These are phyloP conservation scores for Diabrotica undecimpunctata DNA, from an alignment of 1,140 invertebrate genomes.

Conservation along the genomic window DNA sequence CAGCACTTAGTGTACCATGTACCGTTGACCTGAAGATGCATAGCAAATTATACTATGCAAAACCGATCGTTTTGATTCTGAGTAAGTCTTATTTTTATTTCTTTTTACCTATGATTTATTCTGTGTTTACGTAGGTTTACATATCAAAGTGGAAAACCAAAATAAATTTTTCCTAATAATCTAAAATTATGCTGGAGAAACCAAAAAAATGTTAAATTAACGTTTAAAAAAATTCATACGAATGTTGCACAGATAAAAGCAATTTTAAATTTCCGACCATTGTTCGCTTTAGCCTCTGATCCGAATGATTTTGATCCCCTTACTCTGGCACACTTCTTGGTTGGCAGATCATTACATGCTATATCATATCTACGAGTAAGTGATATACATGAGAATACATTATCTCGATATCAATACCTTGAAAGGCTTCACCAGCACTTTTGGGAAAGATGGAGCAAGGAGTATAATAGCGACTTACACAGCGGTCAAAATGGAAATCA, in stretches of 20 bases:
- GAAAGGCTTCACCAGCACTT: constrained; percentile 13
- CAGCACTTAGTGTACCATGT: no score
- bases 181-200: no score
- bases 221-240: no score
- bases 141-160: no score
- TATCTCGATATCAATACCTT: constrained; percentile 8
- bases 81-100: no score
- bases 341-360: neutral
- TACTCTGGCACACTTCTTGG: constrained; percentile 19
- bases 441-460: constrained; percentile 27
- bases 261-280: no score
- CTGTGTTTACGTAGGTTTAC: no score
- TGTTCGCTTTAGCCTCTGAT: neutral
- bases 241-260: neutral
- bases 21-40: no score
- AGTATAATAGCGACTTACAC: constrained; percentile 31
- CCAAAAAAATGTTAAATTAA: neutral
- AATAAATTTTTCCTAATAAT: no score
- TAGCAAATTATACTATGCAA: no score
- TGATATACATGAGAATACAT: constrained; percentile 8
- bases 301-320: neutral
- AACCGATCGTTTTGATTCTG: no score
- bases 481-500: constrained; percentile 23
- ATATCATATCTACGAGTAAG: neutral
- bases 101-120: no score